Base-by-base conservation (phyloP, 2,113 vertebrate species). In the Brachyhypopomus gauderio region DNA sequence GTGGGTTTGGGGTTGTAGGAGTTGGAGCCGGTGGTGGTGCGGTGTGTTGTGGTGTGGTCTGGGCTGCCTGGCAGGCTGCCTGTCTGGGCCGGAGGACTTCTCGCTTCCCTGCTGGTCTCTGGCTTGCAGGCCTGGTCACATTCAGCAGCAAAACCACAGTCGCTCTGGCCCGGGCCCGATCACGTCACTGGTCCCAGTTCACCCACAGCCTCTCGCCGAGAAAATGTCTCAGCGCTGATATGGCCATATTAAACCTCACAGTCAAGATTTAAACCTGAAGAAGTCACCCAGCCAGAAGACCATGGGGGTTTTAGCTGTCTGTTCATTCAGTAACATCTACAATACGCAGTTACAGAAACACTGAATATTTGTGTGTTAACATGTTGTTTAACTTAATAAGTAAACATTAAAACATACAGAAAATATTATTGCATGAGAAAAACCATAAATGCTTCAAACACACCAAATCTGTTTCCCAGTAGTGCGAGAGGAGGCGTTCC, bases 91-190 rank as follows among this genome's bases (percentile, higher is more conserved):
- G 83, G 72, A 80, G 72, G 70, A 79, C 78, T 85, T 73, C 85
- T 85, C 52, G 86, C 79, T 87, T 91, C 87, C 85, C 85, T 82
- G 87, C 82, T 87, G 88, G 88, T 81, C 88, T 86, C 90, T 90
- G 87, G 85, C 87, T 86, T 86, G 77, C 78, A 79, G 87, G 87
- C 82, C 9, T 60, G 48, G 82, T 87, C 79, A 30, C 71, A 84
- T 80, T 87, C 80, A 80, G 84, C 84, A 80, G 84, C 55, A 36
- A 86, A 89, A 92, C 91, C 91, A 76, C 90, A 77, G n/a, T 85
- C 59, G 59, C 66, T 81, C 75, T 48, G 25, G 72, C 27, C 62
- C 80, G 78, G 72, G 66, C 58, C 67, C 23, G 62, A 60, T 81
- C 77, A 79, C 81, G 84, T 86, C 78, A 76, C 75, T 84, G 79